phyloP scores from a whole-genome alignment of 2,888 invertebrate species.

The Blastobasis lacticolella region DNA sequence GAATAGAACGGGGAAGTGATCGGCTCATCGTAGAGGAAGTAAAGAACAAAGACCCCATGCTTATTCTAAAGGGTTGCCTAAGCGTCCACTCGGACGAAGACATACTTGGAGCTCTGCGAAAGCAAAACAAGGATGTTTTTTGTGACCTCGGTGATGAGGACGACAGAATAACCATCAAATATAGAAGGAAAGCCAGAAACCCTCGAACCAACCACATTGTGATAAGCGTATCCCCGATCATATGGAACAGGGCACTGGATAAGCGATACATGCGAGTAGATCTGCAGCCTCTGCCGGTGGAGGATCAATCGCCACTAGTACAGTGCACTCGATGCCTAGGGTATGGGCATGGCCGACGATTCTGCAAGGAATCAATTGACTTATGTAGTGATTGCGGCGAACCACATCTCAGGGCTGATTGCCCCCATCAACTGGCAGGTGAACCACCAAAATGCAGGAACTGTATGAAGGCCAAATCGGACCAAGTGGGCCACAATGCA shows the following conservation, averaged over 20 bases:
- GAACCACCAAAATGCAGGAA: conserved; percentile 7
- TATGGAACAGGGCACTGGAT: background rate
- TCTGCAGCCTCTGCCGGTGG: no score
- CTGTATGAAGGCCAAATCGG: conserved; percentile 1
- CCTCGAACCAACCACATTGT: background rate
- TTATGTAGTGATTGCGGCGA: conserved; percentile 18
- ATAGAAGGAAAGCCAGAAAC: background rate
- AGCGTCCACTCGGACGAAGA: no score
- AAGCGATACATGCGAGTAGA: no score
- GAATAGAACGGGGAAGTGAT: background rate
- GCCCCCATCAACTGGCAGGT: conserved; percentile 2
- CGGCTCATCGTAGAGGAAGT: no score
- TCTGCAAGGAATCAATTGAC: conserved; percentile 10
- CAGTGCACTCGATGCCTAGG: background rate
- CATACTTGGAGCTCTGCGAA: background rate
- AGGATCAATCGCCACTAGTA: no score
- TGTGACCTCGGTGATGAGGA: background rate
- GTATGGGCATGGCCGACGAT: conserved; percentile 11
- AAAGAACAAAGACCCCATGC: no score
- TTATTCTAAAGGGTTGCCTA: no score
- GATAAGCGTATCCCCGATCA: background rate
- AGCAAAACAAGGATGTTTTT: background rate
- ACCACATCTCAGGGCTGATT: conserved; percentile 8
- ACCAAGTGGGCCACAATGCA: conserved; percentile 1
- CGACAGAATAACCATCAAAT: background rate